phyloP scores from a whole-genome alignment of 2,113 vertebrate species.

The Cyprinodon tularosa region DNA sequence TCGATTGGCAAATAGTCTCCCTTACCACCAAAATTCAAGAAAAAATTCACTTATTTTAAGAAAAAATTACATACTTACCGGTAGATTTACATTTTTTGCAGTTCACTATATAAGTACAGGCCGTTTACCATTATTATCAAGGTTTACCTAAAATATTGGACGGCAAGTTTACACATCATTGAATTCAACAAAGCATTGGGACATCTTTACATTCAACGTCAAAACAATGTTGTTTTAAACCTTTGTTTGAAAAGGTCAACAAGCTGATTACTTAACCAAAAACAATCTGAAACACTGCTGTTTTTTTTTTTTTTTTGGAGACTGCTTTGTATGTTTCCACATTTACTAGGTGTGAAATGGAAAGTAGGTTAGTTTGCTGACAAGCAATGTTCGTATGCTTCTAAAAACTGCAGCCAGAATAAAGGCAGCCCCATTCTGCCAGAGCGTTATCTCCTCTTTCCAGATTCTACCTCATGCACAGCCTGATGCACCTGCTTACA shows the following conservation, averaged over 20 bases:
- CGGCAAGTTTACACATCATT: neutral
- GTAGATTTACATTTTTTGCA: too few relatives aligned
- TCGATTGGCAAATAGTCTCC: too few relatives aligned
- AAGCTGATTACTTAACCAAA: neutral
- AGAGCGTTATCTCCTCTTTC: slow-evolving; percentile 56
- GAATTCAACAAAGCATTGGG: neutral
- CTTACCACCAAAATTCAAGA: too few relatives aligned
- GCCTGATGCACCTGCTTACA: slow-evolving; percentile 30
- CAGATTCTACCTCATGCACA: slow-evolving; percentile 51
- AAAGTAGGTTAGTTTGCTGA: slow-evolving; percentile 50
- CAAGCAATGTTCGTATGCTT: slow-evolving; percentile 39
- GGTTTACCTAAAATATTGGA: neutral
- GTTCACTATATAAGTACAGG: too few relatives aligned
- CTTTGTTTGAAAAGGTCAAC: neutral
- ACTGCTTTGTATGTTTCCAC: slow-evolving; percentile 1
- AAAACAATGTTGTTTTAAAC: neutral
- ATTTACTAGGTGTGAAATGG: slow-evolving; percentile 23
- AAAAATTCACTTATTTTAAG: too few relatives aligned
- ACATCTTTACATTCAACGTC: neutral
- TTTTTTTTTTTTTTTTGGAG: neutral
- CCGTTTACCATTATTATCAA: neutral
- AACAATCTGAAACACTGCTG: neutral
- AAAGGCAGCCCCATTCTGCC: slow-evolving; percentile 31
- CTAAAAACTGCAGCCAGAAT: slow-evolving; percentile 33
- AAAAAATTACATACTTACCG: too few relatives aligned